Conservation (phyloP, 2,888 invertebrate species). For the Drosophila meridionalis region DNA sequence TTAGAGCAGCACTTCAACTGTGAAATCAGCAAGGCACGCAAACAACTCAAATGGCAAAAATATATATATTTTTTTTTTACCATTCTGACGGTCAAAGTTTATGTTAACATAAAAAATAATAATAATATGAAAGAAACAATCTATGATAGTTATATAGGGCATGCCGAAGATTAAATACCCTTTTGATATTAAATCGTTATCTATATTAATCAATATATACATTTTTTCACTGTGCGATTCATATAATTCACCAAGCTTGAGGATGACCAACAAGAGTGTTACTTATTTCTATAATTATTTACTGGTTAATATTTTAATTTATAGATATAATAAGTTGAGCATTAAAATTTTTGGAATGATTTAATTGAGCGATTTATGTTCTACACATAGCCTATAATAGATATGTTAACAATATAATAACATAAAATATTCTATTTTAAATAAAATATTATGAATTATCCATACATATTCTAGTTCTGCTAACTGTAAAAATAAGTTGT, state of each 20-base stretch:
- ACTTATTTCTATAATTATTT: neutral
- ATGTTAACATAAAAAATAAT: constrained; percentile 46
- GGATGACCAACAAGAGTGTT: neutral
- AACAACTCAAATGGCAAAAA: constrained; percentile 61
- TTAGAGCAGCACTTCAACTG: constrained; percentile 76
- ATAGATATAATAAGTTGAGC: too few species aligned
- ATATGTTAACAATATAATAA: too few species aligned
- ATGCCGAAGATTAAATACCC: neutral
- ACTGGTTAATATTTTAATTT: neutral
- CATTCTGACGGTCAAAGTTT: constrained; percentile 46
- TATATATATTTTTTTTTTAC: constrained; percentile 26
- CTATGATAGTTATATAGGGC: neutral
- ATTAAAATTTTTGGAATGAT: too few species aligned
- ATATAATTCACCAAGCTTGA: too few species aligned
- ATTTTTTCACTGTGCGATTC: neutral
- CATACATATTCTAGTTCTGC: too few species aligned
- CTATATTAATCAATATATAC: too few species aligned
- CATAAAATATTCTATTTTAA: too few species aligned
- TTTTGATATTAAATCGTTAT: neutral
- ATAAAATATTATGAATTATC: too few species aligned
- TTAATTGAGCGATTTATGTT: too few species aligned
- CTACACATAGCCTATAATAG: too few species aligned
- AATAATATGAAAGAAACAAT: constrained; percentile 12
- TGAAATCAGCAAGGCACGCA: constrained; percentile 71
- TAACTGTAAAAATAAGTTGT: too few species aligned